phyloP scores from a whole-genome alignment of 1,140 invertebrate species.

The Theocolax elegans region DNA sequence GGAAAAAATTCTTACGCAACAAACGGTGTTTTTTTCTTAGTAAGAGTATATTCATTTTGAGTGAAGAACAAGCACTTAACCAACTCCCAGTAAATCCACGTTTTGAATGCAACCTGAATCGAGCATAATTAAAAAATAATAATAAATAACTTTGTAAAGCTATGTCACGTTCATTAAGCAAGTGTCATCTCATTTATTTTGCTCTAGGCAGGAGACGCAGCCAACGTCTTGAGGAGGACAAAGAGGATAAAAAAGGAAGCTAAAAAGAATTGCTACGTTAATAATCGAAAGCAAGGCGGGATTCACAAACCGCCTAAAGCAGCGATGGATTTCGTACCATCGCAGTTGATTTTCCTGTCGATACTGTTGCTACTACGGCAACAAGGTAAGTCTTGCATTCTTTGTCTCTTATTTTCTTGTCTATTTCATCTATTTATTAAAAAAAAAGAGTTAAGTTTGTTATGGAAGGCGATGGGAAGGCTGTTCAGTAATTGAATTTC shows the following conservation, averaged over 20 bases:
- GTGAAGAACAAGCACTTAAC: too few relatives aligned
- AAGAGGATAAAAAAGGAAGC: background rate
- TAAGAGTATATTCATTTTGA: too few relatives aligned
- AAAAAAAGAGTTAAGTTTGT: too few relatives aligned
- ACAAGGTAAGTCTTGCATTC: slow-evolving; percentile 54
- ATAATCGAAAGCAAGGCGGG: slow-evolving; percentile 33
- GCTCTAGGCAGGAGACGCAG: background rate
- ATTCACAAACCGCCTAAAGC: slow-evolving; percentile 38
- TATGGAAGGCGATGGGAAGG: too few relatives aligned
- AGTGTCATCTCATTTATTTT: slow-evolving; percentile 35
- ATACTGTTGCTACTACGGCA: slow-evolving; percentile 49
- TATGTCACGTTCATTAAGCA: slow-evolving; percentile 39
- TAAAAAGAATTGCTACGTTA: background rate
- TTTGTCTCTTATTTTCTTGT: too few relatives aligned
- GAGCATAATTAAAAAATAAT: too few relatives aligned
- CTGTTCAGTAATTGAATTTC: too few relatives aligned
- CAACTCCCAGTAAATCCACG: too few relatives aligned
- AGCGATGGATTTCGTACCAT: slow-evolving; percentile 57
- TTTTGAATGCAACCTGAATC: too few relatives aligned
- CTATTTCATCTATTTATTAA: too few relatives aligned
- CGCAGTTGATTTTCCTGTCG: slow-evolving; percentile 52
- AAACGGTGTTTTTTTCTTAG: too few relatives aligned
- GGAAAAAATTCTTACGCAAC: too few relatives aligned
- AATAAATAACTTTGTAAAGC: background rate
- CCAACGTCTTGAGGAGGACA: background rate